Evolutionary conservation across 2,797 vertebrate species (phyloP), one percentile per base, ranked within the genome.

Genomic region (Aphelocoma californica): DNA sequence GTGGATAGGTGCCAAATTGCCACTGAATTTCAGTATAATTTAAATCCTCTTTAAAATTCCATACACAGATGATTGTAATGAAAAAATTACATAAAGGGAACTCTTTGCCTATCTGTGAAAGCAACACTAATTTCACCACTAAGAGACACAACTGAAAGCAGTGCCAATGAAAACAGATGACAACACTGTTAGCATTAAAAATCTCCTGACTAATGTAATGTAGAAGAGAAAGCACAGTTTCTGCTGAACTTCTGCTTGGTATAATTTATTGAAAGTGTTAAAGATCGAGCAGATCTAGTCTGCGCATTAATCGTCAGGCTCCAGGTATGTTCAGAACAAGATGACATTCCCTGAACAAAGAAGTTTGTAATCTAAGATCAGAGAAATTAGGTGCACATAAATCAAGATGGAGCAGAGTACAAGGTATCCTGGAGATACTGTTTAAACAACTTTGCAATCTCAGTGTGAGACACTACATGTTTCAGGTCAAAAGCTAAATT

Each of bases 301-400:
- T 73, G 57, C 1, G 0, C 26, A 19, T 70, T 90, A 88, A 69
- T 25, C 0, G 0, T 42, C 60, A 88, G 71, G 42, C 60, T 93
- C 64, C 36, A 51, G 31, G 34, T 20, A 40, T 1, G n/a, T 21
- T 75, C 62, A 84, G 84, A 93, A 93, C 88, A 85, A 57, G 91
- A 91, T 78, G 92, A 95, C 88, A 92, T 92, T 80, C 71, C 45
- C 45, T 54, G 71, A 95, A 93, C 84, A 95, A 95, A 90, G 90
- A 56, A 66, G 23, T 20, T 56, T 89, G 53, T 92, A 93, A 94
- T 90, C 66, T 96, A 93, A 79, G 86, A 97, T 95, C 86, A 89
- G 82, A 92, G 58, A 88, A 77, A 93, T 67, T 18, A 81, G 70
- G 32, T 61, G 45, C 66, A 92, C 19, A 28, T 47, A 81, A 81